Conservation (phyloP, 2,888 invertebrate species). For the Melipona bicolor region DNA sequence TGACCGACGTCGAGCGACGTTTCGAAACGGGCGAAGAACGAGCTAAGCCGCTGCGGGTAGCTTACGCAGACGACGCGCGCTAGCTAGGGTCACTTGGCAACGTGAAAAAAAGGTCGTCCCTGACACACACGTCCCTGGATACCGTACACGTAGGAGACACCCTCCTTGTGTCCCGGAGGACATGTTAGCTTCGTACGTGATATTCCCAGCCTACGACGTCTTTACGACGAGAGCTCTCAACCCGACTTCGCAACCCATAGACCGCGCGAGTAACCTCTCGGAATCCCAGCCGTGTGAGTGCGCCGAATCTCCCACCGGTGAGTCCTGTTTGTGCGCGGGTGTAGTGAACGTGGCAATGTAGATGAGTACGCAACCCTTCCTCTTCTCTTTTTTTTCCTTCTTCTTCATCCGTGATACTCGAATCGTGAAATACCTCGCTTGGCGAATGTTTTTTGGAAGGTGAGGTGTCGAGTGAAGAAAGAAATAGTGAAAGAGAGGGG, state of each 20-base stretch:
- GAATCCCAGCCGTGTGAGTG: conserved; percentile 8
- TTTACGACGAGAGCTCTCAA: conserved; percentile 69
- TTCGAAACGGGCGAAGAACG: conserved; percentile 46
- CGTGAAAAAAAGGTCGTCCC: conserved; percentile 21
- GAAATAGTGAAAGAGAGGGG: no score
- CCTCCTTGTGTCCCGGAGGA: conserved; percentile 69
- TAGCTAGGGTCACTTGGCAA: neutral
- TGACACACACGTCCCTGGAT: conserved; percentile 39
- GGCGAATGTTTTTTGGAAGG: no score
- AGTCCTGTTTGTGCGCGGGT: neutral
- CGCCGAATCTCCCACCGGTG: neutral
- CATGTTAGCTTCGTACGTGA: conserved; percentile 79
- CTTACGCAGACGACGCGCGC: conserved; percentile 31
- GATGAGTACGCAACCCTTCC: conserved; percentile 8
- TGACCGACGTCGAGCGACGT: conserved; percentile 17
- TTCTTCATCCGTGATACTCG: conserved; percentile 15
- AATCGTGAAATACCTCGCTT: conserved; percentile 40
- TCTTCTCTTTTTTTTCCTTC: neutral
- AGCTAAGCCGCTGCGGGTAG: conserved; percentile 33
- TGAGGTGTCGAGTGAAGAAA: no score
- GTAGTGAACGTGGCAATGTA: neutral
- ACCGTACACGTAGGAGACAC: conserved; percentile 55
- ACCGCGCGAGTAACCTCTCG: conserved; percentile 44
- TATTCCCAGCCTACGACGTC: conserved; percentile 68
- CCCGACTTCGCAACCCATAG: conserved; percentile 46